Percentiles rank a stretch among this genome's conserved stretches.
Evolutionary conservation across 2,113 vertebrate genomes (phyloP).

Genomic region (Burhinus bistriatus): DNA sequence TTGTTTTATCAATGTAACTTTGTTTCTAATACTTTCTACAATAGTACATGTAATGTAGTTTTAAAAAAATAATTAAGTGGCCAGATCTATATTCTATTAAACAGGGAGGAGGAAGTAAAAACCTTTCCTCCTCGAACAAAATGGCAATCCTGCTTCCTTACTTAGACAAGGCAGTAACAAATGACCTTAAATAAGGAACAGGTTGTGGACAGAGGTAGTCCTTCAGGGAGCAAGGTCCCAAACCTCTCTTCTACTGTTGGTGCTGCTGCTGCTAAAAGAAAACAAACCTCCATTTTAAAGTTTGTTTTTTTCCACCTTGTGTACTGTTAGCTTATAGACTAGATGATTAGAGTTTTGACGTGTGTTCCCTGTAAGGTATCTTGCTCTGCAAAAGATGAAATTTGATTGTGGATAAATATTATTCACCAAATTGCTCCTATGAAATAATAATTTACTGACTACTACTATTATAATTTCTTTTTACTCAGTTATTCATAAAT

Average conservation of each 20-base stretch:
- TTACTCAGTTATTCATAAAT: background rate
- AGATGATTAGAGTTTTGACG: background rate
- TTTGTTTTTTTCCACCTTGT: background rate
- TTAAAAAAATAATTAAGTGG: background rate
- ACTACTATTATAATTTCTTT: background rate
- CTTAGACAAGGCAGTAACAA: background rate
- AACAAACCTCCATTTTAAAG: background rate
- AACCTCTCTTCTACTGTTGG: background rate
- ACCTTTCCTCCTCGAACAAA: background rate
- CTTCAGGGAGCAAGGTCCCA: background rate
- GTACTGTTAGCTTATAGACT: background rate
- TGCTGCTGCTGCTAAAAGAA: background rate
- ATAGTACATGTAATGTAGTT: background rate
- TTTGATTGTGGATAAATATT: background rate
- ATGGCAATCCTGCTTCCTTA: background rate
- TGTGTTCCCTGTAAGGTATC: background rate
- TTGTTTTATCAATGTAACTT: background rate
- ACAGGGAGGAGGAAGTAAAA: background rate
- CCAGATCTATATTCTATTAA: background rate
- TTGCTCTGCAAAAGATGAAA: background rate
- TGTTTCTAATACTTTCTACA: background rate
- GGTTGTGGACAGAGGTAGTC: background rate
- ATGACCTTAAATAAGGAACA: background rate
- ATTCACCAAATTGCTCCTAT: background rate
- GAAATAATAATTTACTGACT: background rate